Evolutionary conservation across 2,888 invertebrate species (phyloP).

Genomic region (Nudaria mundana): DNA sequence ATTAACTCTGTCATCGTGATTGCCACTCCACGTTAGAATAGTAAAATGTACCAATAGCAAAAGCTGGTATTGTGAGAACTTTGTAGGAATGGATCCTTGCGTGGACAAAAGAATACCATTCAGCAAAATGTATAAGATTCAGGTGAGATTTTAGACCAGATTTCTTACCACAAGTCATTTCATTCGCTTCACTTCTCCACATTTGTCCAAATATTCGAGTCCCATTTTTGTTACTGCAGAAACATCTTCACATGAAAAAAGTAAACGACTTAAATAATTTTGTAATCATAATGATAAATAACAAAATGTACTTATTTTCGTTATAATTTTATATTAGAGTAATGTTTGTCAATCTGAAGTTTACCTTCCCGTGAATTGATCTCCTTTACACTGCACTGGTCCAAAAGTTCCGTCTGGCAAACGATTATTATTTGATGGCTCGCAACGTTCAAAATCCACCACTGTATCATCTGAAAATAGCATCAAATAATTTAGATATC

Average conservation of each 20-base stretch:
- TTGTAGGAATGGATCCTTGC: slow-evolving; percentile 1
- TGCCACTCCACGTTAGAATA: not conserved
- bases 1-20: not conserved
- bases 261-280: too few species aligned
- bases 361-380: slow-evolving; percentile 82
- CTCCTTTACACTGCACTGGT: slow-evolving; percentile 85
- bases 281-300: too few species aligned
- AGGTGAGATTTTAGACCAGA: not conserved
- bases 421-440: slow-evolving; percentile 59
- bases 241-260: slow-evolving; percentile 73
- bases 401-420: slow-evolving; percentile 80
- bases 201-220: slow-evolving; percentile 84
- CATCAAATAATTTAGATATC: not conserved
- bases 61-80: not conserved
- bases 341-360: too few species aligned
- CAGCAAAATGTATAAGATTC: slow-evolving; percentile 11
- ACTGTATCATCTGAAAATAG: slow-evolving; percentile 3
- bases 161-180: slow-evolving; percentile 85
- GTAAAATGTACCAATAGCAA: not conserved
- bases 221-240: slow-evolving; percentile 82
- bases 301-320: too few species aligned
- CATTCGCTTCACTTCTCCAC: slow-evolving; percentile 77
- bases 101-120: not conserved
- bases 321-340: too few species aligned
- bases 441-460: slow-evolving; percentile 35